phyloP scores from a whole-genome alignment of 1,140 invertebrate species.

The Drosophila nigrodunni region DNA sequence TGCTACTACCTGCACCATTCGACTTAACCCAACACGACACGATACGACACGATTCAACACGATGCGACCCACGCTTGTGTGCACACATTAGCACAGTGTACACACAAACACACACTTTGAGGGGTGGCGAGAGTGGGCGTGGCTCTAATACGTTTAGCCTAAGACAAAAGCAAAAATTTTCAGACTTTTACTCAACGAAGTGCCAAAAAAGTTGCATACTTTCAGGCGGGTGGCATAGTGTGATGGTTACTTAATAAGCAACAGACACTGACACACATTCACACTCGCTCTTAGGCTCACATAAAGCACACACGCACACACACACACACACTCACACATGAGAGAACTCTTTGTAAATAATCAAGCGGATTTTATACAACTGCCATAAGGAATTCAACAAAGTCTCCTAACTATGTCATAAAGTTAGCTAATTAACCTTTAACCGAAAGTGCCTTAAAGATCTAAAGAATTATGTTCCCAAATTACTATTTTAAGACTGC shows the following conservation, averaged over 20 bases:
- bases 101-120: not conserved
- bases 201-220: constrained; percentile 28
- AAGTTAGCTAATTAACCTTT: too few species aligned
- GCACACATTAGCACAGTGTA: constrained; percentile 54
- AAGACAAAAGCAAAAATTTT: constrained; percentile 58
- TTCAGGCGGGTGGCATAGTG: constrained; percentile 4
- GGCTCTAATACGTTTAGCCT: constrained; percentile 63
- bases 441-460: too few species aligned
- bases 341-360: not conserved
- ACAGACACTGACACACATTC: not conserved
- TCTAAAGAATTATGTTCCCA: too few species aligned
- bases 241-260: constrained; percentile 36
- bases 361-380: constrained; percentile 1
- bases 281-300: not conserved
- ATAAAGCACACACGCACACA: not conserved
- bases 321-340: not conserved
- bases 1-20: constrained; percentile 25
- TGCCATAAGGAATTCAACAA: not conserved
- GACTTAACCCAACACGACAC: not conserved
- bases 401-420: constrained; percentile 2
- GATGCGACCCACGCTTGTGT: constrained; percentile 58
- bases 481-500: too few species aligned
- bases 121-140: constrained; percentile 2
- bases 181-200: constrained; percentile 32
- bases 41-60: not conserved